These are phyloP conservation scores for Volucella zonaria DNA, from an alignment of 2,888 invertebrate genomes.

Conservation along the genomic window DNA sequence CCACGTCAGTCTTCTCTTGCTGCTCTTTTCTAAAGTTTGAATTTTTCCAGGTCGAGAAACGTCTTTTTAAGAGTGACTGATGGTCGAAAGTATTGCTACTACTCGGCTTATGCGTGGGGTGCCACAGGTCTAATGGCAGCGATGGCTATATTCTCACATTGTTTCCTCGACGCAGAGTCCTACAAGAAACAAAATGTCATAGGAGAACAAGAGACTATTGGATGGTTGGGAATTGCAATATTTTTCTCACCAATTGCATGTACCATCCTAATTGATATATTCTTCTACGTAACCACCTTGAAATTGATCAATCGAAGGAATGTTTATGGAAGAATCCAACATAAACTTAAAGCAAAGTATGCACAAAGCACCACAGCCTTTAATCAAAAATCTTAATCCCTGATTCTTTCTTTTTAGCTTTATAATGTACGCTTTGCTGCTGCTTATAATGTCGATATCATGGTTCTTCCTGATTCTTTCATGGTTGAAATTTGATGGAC, in stretches of 20 bases:
- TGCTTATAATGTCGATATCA: conserved; percentile 88
- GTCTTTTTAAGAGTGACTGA: conserved; percentile 93
- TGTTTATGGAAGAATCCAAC: conserved; percentile 93
- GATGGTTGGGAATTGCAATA: conserved; percentile 91
- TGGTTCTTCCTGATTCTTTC: conserved; percentile 91
- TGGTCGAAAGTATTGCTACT: conserved; percentile 93
- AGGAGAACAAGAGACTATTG: conserved; percentile 89
- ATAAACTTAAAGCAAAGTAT: conserved; percentile 92
- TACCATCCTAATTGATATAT: conserved; percentile 90
- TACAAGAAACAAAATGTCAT: conserved; percentile 84
- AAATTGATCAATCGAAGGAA: conserved; percentile 91
- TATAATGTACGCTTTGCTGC: conserved; percentile 89
- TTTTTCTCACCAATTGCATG: conserved; percentile 92
- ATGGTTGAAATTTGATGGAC: conserved; percentile 88
- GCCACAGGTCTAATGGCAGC: conserved; percentile 88
- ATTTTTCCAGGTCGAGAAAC: conserved; percentile 87
- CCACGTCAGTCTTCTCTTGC: background rate
- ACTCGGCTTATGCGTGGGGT: conserved; percentile 91
- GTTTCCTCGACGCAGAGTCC: conserved; percentile 86
- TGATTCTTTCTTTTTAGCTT: conserved; percentile 85
- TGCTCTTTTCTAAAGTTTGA: background rate
- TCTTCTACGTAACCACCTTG: conserved; percentile 91
- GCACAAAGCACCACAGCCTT: conserved; percentile 61
- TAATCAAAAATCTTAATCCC: background rate
- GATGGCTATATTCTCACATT: conserved; percentile 91